Evolutionary conservation across 2,113 vertebrate species (phyloP), one percentile per base, ranked within the genome.

Genomic region (Marcusenius ussheri): DNA sequence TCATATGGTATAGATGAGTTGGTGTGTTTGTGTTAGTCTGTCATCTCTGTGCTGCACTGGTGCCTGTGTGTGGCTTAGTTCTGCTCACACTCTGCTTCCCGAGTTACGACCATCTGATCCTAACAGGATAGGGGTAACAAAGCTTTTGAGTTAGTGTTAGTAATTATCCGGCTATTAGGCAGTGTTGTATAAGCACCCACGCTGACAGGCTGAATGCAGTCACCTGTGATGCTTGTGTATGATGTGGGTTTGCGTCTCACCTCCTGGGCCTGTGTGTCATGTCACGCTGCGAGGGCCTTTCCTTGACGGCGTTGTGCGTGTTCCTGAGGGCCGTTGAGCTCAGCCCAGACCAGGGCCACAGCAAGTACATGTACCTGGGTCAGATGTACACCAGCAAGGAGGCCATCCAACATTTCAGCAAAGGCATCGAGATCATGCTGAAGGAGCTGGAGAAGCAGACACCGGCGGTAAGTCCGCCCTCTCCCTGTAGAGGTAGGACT

Each of bases 321-420:
- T 96, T 97, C 90, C 92, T 96, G 80, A 94, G 91, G 91, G 95
- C 95, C 1, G 94, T 96, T 31, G 95, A 95, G 80, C 89, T 97
- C 56, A 96, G 96, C 77, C 96, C 96, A 87, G 96, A 96, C 27
- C 92, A 90, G 21, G 96, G 96, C 70, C 95, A 97, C 88, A 94
- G 95, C 92, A 97, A 97, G 87, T 97, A 96, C 91, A 97, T 97
- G 97, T 96, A 95, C 91, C 93, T 97, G 87, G 96, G 96, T 42
- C 96, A 97, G 93, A 96, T 96, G 88, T 94, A 97, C 89, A 93
- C 95, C 0, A 95, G 95, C 17, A 91, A 93, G 19, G 95, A 96
- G 89, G 95, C 96, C 56, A 93, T 96, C 53, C 93, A 93, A 35
- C 96, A 93, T 92, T 97, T 97, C 91, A 95, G 90, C 3, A 96